Evolutionary conservation across 1,140 invertebrate genomes (phyloP).

Genomic region (Heliconius himera): DNA sequence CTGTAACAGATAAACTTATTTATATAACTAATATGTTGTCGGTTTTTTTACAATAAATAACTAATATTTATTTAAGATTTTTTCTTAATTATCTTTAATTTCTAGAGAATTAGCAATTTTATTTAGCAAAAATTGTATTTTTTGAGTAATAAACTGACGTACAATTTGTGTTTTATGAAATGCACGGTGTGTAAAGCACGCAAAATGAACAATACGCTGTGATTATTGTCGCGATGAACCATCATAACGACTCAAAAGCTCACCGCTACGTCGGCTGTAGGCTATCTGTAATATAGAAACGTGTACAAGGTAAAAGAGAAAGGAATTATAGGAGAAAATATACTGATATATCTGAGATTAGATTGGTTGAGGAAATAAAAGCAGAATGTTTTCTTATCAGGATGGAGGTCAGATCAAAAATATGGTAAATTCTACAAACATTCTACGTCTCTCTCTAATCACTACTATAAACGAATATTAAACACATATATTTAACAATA

Average conservation of each 20-base stretch:
- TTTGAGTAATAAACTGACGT: background rate
- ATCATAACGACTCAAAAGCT: conserved; percentile 60
- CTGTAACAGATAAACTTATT: no score
- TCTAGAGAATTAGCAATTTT: background rate
- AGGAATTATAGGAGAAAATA: background rate
- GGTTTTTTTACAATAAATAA: no score
- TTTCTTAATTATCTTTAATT: background rate
- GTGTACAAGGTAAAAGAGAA: conserved; percentile 26
- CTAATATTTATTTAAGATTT: no score
- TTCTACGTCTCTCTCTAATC: no score
- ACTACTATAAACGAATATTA: background rate
- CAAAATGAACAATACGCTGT: conserved; percentile 71
- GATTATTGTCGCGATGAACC: conserved; percentile 72
- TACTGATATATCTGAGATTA: no score
- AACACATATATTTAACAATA: background rate
- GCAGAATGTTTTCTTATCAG: no score
- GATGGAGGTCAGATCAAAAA: no score
- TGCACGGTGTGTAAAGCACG: conserved; percentile 48
- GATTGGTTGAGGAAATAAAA: no score
- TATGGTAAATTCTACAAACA: no score
- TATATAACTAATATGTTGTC: no score
- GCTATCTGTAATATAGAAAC: conserved; percentile 32
- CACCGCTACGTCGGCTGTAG: conserved; percentile 50
- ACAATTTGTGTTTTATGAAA: conserved; percentile 8
- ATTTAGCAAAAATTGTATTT: background rate